Conservation (phyloP, 2,113 vertebrate species). For the Psophia crepitans region DNA sequence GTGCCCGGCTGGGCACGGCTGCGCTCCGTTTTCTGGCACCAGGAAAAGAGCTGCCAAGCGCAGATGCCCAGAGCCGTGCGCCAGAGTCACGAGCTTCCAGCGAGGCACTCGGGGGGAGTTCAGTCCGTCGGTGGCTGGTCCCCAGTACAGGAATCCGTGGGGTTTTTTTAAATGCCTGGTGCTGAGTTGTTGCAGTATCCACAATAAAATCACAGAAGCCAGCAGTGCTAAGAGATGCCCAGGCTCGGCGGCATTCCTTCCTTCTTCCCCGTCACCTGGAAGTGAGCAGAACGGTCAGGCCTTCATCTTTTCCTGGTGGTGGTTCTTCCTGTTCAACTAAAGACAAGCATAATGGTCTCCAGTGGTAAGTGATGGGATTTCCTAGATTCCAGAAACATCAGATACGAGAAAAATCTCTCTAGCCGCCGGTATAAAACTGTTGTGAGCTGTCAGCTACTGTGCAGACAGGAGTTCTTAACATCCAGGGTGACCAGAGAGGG, state of each 20-base stretch:
- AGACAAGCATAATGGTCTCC: neutral
- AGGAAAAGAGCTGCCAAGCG: neutral
- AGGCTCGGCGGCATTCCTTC: rapidly evolving
- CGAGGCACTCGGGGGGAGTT: rapidly evolving
- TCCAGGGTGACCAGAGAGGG: too few species aligned
- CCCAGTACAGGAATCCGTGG: neutral
- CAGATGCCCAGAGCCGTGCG: rapidly evolving
- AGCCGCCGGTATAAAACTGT: neutral
- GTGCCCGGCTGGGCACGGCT: too few species aligned
- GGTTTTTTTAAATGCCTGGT: neutral
- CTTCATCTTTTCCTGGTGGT: neutral
- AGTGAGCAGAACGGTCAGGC: neutral
- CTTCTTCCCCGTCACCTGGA: neutral
- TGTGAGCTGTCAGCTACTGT: neutral
- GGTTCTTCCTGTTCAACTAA: neutral
- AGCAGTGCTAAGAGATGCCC: neutral
- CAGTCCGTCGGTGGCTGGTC: too few species aligned
- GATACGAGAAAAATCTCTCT: neutral
- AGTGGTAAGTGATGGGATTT: neutral
- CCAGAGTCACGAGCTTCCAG: rapidly evolving
- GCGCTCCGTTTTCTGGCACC: too few species aligned
- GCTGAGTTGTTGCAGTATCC: neutral
- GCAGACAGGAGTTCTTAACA: neutral
- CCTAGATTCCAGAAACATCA: neutral
- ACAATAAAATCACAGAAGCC: neutral